phyloP scores from a whole-genome alignment of 1,140 invertebrate species.

The Atopsyche davidsoni region DNA sequence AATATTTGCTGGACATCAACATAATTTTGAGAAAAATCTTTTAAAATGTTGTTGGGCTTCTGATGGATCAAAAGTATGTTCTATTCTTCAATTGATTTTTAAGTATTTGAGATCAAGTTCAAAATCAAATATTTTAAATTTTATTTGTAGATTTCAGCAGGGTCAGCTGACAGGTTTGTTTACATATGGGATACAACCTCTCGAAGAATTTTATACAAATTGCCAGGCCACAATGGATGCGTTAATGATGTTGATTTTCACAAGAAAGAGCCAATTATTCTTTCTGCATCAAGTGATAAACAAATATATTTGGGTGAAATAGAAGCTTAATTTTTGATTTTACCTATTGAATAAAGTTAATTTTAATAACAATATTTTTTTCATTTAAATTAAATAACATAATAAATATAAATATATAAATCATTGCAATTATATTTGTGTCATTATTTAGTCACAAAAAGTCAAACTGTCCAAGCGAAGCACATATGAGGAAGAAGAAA shows the following conservation, averaged over 20 bases:
- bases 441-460: too few relatives aligned
- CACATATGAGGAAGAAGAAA: too few relatives aligned
- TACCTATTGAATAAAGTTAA: too few relatives aligned
- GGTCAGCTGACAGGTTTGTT: slow-evolving; percentile 91
- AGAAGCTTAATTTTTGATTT: slow-evolving; percentile 51
- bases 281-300: slow-evolving; percentile 94
- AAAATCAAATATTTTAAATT: slow-evolving; percentile 19
- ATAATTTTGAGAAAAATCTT: slow-evolving; percentile 97
- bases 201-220: slow-evolving; percentile 87
- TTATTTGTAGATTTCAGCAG: slow-evolving; percentile 82
- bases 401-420: too few relatives aligned
- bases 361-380: too few relatives aligned
- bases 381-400: too few relatives aligned
- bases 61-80: slow-evolving; percentile 72
- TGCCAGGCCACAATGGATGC: slow-evolving; percentile 96
- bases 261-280: slow-evolving; percentile 88
- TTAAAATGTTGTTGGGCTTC: slow-evolving; percentile 84
- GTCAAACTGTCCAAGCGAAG: too few relatives aligned
- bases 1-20: slow-evolving; percentile 87
- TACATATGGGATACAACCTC: slow-evolving; percentile 97
- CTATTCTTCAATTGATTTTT: slow-evolving; percentile 8
- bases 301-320: slow-evolving; percentile 95
- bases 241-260: slow-evolving; percentile 98
- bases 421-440: too few relatives aligned
- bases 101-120: background rate